A percentile compares a stretch with the other conserved stretches of the same genome.
These are phyloP conservation scores for Trichomycterus rosablanca DNA, from an alignment of 2,113 vertebrate species.

Conservation along the genomic window DNA sequence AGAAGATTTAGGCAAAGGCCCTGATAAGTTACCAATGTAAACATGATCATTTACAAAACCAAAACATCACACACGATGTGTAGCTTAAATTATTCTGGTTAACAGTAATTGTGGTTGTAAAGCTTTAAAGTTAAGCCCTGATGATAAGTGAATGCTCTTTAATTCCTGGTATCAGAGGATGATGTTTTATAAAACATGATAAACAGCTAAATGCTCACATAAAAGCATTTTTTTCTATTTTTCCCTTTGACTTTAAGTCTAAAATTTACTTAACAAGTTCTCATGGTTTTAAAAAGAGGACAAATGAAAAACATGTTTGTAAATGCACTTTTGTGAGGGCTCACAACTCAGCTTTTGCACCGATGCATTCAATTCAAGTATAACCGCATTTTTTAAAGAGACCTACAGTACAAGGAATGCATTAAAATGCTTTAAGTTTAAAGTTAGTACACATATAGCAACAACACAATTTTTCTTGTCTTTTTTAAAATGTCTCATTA, in stretches of 20 bases:
- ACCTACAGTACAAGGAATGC: slow-evolving; percentile 24
- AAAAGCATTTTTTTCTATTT: neutral
- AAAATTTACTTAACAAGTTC: too few species aligned
- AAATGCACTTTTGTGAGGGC: slow-evolving; percentile 1
- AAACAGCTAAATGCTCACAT: neutral
- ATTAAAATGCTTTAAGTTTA: neutral
- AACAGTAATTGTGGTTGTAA: neutral
- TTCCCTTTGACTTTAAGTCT: neutral
- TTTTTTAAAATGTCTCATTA: too few species aligned
- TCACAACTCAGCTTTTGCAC: slow-evolving; percentile 47
- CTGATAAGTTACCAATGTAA: slow-evolving; percentile 41
- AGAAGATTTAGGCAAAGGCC: slow-evolving; percentile 9
- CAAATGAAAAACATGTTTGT: neutral
- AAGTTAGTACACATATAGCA: slow-evolving; percentile 7
- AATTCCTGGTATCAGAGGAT: slow-evolving; percentile 9
- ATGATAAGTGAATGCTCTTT: slow-evolving; percentile 1
- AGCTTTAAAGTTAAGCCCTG: neutral
- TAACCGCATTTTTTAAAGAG: slow-evolving; percentile 29
- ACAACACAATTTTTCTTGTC: too few species aligned
- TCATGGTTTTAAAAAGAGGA: too few species aligned
- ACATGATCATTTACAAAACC: slow-evolving; percentile 31
- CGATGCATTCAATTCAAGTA: slow-evolving; percentile 58
- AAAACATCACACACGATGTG: slow-evolving; percentile 22
- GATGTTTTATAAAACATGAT: neutral
- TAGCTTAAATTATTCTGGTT: neutral